phyloP scores from a whole-genome alignment of 2,113 vertebrate genomes.

The Isichthys henryi region DNA sequence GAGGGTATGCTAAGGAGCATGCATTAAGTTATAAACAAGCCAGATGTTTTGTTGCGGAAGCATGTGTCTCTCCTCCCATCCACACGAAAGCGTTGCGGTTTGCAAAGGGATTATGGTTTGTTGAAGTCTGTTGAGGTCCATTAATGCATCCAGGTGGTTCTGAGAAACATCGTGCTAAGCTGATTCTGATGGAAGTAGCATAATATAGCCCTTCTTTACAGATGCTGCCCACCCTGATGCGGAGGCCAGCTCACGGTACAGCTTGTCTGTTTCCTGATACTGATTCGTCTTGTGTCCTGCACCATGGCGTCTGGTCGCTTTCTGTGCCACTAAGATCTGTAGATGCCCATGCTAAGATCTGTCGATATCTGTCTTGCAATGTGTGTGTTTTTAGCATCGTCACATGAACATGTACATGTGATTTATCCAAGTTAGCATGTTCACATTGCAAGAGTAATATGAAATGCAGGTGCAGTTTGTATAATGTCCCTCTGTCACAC shows the following conservation, averaged over 20 bases:
- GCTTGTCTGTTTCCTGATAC: not conserved
- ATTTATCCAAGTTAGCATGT: not conserved
- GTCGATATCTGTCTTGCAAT: not conserved
- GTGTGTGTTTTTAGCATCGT: not conserved
- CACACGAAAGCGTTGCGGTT: not conserved
- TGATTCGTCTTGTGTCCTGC: not conserved
- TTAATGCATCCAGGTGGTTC: not conserved
- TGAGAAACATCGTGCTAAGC: not conserved
- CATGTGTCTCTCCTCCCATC: not conserved
- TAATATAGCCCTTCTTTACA: not conserved
- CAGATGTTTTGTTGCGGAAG: not conserved
- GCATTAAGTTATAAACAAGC: not conserved
- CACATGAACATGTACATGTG: not conserved
- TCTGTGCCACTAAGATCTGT: not conserved
- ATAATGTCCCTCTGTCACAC: not conserved
- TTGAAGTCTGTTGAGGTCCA: not conserved
- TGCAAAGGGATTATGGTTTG: not conserved
- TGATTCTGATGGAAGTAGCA: not conserved
- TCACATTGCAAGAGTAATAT: not conserved
- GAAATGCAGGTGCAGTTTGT: not conserved
- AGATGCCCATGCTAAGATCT: too few relatives aligned
- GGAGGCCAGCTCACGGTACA: not conserved
- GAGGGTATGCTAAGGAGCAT: not conserved
- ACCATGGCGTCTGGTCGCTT: not conserved
- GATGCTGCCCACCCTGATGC: not conserved